Evolutionary conservation across 2,797 vertebrate genomes (phyloP).

Genomic region (Smutsia temminckii): DNA sequence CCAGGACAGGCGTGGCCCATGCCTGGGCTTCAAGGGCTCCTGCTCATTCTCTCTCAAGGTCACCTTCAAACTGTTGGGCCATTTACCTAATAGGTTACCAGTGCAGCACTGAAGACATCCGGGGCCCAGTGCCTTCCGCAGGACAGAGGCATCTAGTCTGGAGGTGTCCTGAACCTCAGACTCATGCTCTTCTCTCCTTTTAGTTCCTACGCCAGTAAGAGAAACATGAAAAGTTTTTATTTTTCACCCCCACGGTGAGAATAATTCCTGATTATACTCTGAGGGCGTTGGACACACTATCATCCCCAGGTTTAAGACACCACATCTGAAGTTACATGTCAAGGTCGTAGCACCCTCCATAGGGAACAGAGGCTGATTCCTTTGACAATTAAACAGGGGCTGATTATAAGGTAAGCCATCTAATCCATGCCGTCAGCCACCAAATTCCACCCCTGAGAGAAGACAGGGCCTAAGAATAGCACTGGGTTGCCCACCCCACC

Average conservation of each 20-base stretch:
- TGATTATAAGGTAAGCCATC: not conserved
- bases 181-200: not conserved
- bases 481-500: not conserved
- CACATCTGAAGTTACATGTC: not conserved
- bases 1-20: rapidly evolving
- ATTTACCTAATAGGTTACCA: rapidly evolving
- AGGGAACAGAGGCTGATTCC: not conserved
- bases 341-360: not conserved
- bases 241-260: not conserved
- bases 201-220: not conserved
- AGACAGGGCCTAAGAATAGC: conserved; percentile 54
- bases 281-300: not conserved
- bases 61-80: not conserved
- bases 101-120: rapidly evolving
- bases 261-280: not conserved
- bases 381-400: not conserved
- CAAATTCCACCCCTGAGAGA: not conserved
- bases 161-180: not conserved
- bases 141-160: not conserved
- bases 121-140: not conserved
- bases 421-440: not conserved
- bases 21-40: not conserved
- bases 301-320: not conserved
- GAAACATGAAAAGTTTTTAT: not conserved
- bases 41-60: not conserved